phyloP scores from a whole-genome alignment of 2,797 vertebrate genomes.

The Trichosurus vulpecula region DNA sequence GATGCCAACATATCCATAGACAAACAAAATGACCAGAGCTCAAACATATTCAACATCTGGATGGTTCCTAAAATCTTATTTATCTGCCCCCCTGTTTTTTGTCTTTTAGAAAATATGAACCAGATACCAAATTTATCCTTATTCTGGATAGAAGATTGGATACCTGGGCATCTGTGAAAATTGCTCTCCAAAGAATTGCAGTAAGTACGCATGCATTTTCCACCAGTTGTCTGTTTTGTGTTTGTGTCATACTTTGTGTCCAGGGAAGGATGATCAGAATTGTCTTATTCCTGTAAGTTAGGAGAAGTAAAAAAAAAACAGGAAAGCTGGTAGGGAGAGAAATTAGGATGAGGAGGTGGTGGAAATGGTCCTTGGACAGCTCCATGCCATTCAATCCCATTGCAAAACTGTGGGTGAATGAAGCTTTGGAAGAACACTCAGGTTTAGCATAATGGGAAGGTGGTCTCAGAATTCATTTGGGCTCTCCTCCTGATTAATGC shows the following conservation, averaged over 20 bases:
- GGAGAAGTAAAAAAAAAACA: background rate
- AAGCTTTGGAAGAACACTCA: background rate
- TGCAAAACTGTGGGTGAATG: conserved; percentile 37
- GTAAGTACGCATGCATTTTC: conserved; percentile 85
- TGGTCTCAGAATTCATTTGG: background rate
- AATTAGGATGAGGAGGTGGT: conserved; percentile 29
- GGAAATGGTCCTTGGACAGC: background rate
- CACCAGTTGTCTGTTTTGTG: conserved; percentile 32
- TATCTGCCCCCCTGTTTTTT: conserved; percentile 22
- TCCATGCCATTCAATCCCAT: conserved; percentile 2
- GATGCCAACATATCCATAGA: conserved; percentile 35
- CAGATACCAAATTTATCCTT: conserved; percentile 94
- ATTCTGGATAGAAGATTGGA: conserved; percentile 97
- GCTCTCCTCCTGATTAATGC: background rate
- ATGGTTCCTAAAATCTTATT: conserved; percentile 32
- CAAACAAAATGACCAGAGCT: conserved; percentile 50
- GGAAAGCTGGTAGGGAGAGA: conserved; percentile 3
- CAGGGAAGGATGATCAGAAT: background rate
- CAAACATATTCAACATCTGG: background rate
- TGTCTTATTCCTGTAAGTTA: conserved; percentile 16
- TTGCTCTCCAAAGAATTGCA: conserved; percentile 93
- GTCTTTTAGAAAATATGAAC: conserved; percentile 88
- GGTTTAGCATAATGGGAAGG: background rate
- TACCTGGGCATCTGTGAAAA: conserved; percentile 97
- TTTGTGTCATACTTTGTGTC: conserved; percentile 42